These are phyloP conservation scores for Leucoma salicis DNA, from an alignment of 2,888 invertebrate genomes.

Conservation along the genomic window DNA sequence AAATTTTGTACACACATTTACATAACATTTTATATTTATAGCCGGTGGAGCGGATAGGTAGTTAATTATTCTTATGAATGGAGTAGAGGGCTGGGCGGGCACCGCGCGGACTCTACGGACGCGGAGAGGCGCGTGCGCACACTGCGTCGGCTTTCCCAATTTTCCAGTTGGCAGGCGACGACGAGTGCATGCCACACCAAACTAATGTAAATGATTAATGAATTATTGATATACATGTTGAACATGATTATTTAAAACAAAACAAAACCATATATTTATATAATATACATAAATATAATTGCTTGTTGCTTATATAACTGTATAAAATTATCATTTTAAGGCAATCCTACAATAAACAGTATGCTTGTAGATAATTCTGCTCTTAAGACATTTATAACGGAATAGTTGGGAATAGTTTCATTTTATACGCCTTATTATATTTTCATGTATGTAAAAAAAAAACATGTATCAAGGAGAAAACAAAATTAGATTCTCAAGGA, in stretches of 20 bases:
- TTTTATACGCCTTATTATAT: too few species aligned
- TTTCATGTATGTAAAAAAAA: too few species aligned
- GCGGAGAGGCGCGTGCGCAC: conserved; percentile 47
- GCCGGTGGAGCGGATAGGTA: conserved; percentile 24
- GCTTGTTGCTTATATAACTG: too few species aligned
- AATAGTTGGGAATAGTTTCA: too few species aligned
- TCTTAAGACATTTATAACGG: too few species aligned
- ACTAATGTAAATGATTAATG: conserved; percentile 39
- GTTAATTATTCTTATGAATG: conserved; percentile 57
- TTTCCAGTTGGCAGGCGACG: conserved; percentile 49
- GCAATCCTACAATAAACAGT: too few species aligned
- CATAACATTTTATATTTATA: conserved; percentile 24
- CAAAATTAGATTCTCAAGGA: neutral
- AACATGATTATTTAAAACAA: too few species aligned
- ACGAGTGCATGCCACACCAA: conserved; percentile 29
- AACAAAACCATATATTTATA: too few species aligned
- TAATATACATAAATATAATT: too few species aligned
- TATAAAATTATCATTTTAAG: too few species aligned
- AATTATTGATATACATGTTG: neutral
- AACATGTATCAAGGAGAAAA: neutral
- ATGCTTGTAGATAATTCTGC: too few species aligned
- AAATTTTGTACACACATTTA: conserved; percentile 19
- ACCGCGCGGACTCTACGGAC: conserved; percentile 69
- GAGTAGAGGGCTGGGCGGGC: conserved; percentile 39
- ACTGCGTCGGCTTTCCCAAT: conserved; percentile 67